A percentile compares a stretch with the other conserved stretches of the same genome.
phyloP scores from a whole-genome alignment of 2,797 vertebrate species.

The Neosilurus mollespiculum region DNA sequence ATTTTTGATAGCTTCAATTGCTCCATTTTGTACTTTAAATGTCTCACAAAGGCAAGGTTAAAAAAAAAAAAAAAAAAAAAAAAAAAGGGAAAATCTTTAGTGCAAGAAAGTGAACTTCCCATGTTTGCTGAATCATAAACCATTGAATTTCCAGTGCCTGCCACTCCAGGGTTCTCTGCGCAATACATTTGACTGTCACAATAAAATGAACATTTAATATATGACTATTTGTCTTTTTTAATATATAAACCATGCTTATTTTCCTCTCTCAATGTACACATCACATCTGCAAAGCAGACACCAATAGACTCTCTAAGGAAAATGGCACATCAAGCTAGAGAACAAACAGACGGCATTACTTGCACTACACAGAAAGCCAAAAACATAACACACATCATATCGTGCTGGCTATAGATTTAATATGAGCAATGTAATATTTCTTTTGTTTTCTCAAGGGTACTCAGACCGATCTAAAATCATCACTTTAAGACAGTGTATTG shows the following conservation, averaged over 20 bases:
- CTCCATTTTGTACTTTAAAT: constrained; percentile 93
- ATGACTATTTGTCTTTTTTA: constrained; percentile 70
- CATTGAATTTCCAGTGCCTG: constrained; percentile 76
- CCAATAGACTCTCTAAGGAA: constrained; percentile 73
- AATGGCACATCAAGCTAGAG: constrained; percentile 75
- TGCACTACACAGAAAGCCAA: constrained; percentile 77
- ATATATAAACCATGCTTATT: constrained; percentile 77
- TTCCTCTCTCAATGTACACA: constrained; percentile 75
- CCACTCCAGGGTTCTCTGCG: constrained; percentile 74
- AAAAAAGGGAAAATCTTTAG: constrained; percentile 74
- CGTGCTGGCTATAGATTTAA: constrained; percentile 73
- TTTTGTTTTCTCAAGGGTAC: constrained; percentile 73
- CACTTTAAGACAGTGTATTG: constrained; percentile 78
- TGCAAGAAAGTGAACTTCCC: constrained; percentile 94
- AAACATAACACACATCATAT: constrained; percentile 80
- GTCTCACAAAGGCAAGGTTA: constrained; percentile 91
- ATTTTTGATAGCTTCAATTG: constrained; percentile 82
- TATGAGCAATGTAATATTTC: constrained; percentile 57
- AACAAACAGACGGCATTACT: constrained; percentile 76
- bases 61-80: constrained; percentile 78
- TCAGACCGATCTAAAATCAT: constrained; percentile 76
- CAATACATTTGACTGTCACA: constrained; percentile 68
- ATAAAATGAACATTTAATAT: constrained; percentile 76
- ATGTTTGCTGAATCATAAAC: constrained; percentile 85
- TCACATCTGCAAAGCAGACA: constrained; percentile 75